These are phyloP conservation scores for Eustalomyia histrio DNA, from an alignment of 2,888 invertebrate species.

Conservation along the genomic window DNA sequence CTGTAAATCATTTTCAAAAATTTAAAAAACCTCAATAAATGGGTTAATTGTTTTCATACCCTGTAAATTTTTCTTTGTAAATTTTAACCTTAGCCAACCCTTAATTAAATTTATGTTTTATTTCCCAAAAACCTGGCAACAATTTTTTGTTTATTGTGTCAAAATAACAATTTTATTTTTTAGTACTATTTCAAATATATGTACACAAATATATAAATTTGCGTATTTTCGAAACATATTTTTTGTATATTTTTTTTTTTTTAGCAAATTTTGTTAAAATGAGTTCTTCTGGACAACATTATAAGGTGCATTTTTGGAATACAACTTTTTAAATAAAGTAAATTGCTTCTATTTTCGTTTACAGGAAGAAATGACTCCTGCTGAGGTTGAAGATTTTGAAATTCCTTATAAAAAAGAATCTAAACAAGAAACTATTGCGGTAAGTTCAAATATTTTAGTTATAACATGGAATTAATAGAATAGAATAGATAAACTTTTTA, in stretches of 20 bases:
- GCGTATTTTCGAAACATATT: constrained; percentile 24
- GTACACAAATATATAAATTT: neutral
- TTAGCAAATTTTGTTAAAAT: constrained; percentile 36
- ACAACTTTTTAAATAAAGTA: neutral
- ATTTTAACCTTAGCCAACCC: constrained; percentile 14
- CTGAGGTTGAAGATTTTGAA: constrained; percentile 27
- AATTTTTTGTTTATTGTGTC: constrained; percentile 64
- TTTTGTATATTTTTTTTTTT: constrained; percentile 26
- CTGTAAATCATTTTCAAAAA: constrained; percentile 74
- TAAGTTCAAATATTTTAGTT: constrained; percentile 39
- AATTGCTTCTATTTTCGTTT: constrained; percentile 2
- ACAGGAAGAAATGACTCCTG: constrained; percentile 45
- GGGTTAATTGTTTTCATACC: neutral
- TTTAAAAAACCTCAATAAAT: constrained; percentile 58
- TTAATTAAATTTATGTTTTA: too few species aligned
- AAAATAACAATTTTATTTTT: constrained; percentile 53
- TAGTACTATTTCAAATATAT: neutral
- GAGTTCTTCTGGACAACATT: constrained; percentile 27
- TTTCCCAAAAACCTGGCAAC: constrained; percentile 36
- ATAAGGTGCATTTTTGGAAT: neutral
- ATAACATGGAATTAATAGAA: too few species aligned
- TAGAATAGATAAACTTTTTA: too few species aligned
- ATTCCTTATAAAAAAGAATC: constrained; percentile 6
- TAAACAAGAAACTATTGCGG: constrained; percentile 53
- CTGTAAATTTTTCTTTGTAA: neutral